Evolutionary conservation across 1,140 invertebrate species (phyloP), one percentile per base, ranked within the genome.

Genomic region (Linepithema humile): DNA sequence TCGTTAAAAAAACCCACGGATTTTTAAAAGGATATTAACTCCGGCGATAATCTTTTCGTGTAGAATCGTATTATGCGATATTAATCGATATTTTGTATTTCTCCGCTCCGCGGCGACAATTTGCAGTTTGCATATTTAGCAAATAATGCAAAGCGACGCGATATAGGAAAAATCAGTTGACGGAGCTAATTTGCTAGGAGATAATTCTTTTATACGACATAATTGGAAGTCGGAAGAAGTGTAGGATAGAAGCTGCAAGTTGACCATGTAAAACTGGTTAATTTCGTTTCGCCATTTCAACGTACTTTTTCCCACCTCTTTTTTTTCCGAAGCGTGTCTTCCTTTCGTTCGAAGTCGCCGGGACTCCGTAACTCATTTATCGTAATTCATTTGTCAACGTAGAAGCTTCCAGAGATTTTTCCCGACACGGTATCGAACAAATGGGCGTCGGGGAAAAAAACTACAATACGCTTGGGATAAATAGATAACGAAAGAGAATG

Each of bases 331-430:
- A 20, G 45, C 62, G 35, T 69, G 35, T 83, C 60, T 86, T 84
- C 55, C 67, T 82, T 73, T 50, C 67, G 74, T 38, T 57, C 62
- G 38, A 85, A 55, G 45, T 82, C 43, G 32, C n/a, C n/a, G 29
- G 65, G 48, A 83, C 62, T 90, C 65, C 67, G 82, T 85, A 87
- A 89, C 85, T 88, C 83, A 88, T 87, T 90, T 89, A 89, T 75
- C 55, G 83, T 84, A 77, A 87, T 85, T 70, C 69, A 53, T 87
- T 80, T 73, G 77, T 80, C 75, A 80, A 55, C 75, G 17, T 57
- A 26, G 38, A 80, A 55, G 38, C 48, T 69, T 48, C 7, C 35
- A 2, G 64, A 80, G 64, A 80, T 57, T 80, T 80, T 12, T 55
- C 38, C 12, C 45, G 45, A 53, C 35, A 53, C 62, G 62, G 7